phyloP scores from a whole-genome alignment of 2,113 vertebrate species.

The Salvator merianae region DNA sequence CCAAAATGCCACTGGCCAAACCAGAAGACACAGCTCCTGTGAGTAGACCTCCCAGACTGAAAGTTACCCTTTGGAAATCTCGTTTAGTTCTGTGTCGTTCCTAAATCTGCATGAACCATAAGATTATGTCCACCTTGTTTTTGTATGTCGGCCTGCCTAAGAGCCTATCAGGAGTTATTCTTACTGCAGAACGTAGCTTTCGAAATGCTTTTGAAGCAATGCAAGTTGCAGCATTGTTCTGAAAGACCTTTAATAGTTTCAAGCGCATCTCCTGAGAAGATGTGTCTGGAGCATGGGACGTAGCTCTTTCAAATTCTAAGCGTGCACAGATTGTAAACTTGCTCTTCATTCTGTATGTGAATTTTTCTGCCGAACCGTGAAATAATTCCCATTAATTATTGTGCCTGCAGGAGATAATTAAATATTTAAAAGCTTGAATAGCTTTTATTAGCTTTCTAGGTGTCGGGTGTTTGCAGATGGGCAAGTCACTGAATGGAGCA shows the following conservation, averaged over 20 bases:
- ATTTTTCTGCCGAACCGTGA: background rate
- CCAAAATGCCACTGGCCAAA: background rate
- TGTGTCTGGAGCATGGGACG: background rate
- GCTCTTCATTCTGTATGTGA: background rate
- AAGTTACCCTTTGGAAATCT: background rate
- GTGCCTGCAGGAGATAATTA: background rate
- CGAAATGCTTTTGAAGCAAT: background rate
- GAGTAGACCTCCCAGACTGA: constrained; percentile 48
- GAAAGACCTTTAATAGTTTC: background rate
- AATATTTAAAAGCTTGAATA: background rate
- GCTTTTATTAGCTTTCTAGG: background rate
- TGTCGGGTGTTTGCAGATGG: constrained; percentile 6
- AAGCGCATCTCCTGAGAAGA: background rate
- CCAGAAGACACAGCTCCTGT: constrained; percentile 57
- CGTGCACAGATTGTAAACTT: background rate
- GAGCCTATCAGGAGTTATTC: background rate
- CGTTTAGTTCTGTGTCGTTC: background rate
- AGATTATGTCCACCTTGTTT: background rate
- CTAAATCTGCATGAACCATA: background rate
- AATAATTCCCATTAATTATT: background rate
- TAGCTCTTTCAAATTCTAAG: background rate
- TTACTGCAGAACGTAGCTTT: background rate
- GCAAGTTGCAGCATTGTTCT: background rate
- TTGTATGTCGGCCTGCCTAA: background rate
- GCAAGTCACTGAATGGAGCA: background rate